phyloP scores from a whole-genome alignment of 2,797 vertebrate species.

The Picus viridis region DNA sequence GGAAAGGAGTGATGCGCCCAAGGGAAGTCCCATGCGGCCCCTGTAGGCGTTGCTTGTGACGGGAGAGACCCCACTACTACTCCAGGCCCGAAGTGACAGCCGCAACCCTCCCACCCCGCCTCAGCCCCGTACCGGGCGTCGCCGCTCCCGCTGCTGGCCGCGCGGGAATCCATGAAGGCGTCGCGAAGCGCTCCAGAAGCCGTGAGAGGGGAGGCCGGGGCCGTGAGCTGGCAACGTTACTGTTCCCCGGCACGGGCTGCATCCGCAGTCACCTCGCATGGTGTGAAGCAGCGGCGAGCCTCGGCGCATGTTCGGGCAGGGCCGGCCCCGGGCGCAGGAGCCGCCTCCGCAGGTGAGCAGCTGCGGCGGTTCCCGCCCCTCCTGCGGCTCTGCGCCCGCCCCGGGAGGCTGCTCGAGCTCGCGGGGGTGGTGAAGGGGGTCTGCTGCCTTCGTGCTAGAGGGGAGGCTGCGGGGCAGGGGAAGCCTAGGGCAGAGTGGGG shows the following conservation, averaged over 20 bases:
- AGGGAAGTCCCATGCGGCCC: not conserved
- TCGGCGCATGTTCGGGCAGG: constrained; percentile 41
- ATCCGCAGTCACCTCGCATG: constrained; percentile 3
- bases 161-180: constrained; percentile 6
- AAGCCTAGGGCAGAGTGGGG: not conserved
- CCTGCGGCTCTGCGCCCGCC: not conserved
- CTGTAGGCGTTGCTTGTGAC: not conserved
- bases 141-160: not conserved
- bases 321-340: not conserved
- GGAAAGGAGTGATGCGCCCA: not conserved
- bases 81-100: not conserved
- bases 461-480: not conserved
- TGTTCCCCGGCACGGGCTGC: not conserved
- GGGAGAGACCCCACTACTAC: not conserved
- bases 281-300: not conserved
- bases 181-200: not conserved
- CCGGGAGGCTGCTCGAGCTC: too few relatives aligned
- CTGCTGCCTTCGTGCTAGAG: not conserved
- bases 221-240: not conserved
- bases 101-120: not conserved
- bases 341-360: constrained; percentile 12
- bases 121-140: not conserved
- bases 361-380: not conserved
- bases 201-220: not conserved
- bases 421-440: too few relatives aligned